Evolutionary conservation across 2,113 vertebrate genomes (phyloP).

Genomic region (Gadus chalcogrammus): DNA sequence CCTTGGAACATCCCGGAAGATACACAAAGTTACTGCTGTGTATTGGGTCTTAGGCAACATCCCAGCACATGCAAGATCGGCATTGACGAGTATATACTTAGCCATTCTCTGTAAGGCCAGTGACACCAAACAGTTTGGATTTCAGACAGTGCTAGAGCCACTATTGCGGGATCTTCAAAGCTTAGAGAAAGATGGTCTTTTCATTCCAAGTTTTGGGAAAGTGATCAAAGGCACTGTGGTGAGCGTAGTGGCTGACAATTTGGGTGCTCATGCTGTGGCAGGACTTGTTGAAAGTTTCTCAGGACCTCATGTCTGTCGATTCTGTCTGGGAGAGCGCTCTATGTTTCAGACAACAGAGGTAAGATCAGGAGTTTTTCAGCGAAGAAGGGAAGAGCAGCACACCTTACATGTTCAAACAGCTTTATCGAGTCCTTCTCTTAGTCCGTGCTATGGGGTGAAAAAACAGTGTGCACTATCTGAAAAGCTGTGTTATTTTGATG

Average conservation of each 20-base stretch:
- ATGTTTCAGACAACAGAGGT: no score
- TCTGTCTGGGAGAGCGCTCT: no score
- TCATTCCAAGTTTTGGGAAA: conserved; percentile 24
- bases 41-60: conserved; percentile 34
- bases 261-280: conserved; percentile 23
- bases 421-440: not conserved
- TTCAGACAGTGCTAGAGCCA: conserved; percentile 21
- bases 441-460: not conserved
- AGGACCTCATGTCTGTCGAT: no score
- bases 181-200: conserved; percentile 33
- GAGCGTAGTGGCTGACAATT: conserved; percentile 23
- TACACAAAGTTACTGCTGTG: conserved; percentile 9
- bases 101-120: conserved; percentile 28
- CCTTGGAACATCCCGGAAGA: not conserved
- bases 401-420: no score
- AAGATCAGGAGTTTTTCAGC: not conserved
- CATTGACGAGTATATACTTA: conserved; percentile 19
- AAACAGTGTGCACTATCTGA: not conserved
- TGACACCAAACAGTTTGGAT: conserved; percentile 22
- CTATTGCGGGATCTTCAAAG: conserved; percentile 20
- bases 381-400: no score
- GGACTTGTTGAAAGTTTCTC: conserved; percentile 35
- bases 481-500: not conserved
- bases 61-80: not conserved
- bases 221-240: conserved; percentile 22